These are phyloP conservation scores for Cephalotes varians DNA, from an alignment of 2,888 invertebrate species.

Conservation along the genomic window DNA sequence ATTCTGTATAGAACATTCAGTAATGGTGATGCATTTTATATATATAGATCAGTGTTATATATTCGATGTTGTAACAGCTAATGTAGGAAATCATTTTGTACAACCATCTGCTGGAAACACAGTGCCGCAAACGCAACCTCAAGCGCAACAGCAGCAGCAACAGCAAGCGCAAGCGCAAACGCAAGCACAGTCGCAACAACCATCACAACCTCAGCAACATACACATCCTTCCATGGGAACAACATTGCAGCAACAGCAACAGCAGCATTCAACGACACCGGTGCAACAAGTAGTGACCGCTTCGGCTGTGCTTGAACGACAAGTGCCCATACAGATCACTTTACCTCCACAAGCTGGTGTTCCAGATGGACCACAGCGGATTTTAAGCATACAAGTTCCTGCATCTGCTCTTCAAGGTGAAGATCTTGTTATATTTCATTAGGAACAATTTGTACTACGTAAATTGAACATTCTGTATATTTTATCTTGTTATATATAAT, in stretches of 20 bases:
- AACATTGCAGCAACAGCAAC: constrained; percentile 67
- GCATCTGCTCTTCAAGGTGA: constrained; percentile 93
- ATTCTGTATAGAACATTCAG: neutral
- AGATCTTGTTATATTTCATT: neutral
- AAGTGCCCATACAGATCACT: constrained; percentile 89
- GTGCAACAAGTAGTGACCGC: constrained; percentile 82
- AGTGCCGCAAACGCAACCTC: constrained; percentile 75
- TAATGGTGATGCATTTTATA: neutral
- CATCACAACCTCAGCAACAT: constrained; percentile 70
- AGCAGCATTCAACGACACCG: constrained; percentile 76
- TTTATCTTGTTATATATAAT: neutral
- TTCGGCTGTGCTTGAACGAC: constrained; percentile 86
- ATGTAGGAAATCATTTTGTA: constrained; percentile 79
- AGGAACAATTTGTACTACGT: neutral
- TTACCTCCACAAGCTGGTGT: constrained; percentile 93
- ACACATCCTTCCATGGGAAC: constrained; percentile 68
- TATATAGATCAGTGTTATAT: neutral
- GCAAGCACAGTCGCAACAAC: constrained; percentile 70
- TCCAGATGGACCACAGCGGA: constrained; percentile 89
- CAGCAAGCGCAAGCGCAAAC: constrained; percentile 60
- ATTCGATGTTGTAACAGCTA: constrained; percentile 55
- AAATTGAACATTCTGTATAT: neutral
- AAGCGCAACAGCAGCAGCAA: constrained; percentile 69
- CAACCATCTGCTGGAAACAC: constrained; percentile 74
- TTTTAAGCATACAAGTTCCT: constrained; percentile 96